Evolutionary conservation across 2,888 invertebrate genomes (phyloP), one percentile per base, ranked within the genome.

Genomic region (Phengaris arion): DNA sequence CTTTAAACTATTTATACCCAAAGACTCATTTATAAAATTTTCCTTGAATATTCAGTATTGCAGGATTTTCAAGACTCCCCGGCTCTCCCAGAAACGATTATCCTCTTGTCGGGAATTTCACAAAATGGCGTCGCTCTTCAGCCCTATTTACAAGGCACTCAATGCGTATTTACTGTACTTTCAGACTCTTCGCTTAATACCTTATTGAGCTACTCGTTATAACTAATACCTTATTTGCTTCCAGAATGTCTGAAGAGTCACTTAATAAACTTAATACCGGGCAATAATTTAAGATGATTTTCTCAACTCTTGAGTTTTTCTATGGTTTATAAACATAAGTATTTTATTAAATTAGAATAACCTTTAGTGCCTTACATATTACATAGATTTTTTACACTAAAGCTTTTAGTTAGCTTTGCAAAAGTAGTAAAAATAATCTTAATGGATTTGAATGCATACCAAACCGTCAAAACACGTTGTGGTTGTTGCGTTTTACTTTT

Each of bases 111-210:
- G 77, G 74, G 79, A 79, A 79, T 78, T 79, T 80, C 77, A 75
- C 78, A 79, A 82, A 82, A 82, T 80, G 82, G 81, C 81, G 75
- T 77, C 77, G 78, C 78, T 78, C 78, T 81, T 76, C 73, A 74
- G 76, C 75, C 68, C 75, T 79, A 78, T 80, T 79, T 78, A 76
- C 78, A 76, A 76, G 77, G 78, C 80, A 79, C 80, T 81, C 78
- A 80, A 80, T 80, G 78, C 79, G 78, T 80, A 79, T 82, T 81
- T 81, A 80, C 79, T 76, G 81, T 80, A 81, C 81, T 82, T 81
- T 80, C 76, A 78, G 75, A 78, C 76, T 75, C 77, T 78, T 76
- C 74, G 45, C 77, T 74, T 77, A 74, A 76, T 77, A 78, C 72
- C 76, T 76, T 77, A 77, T 78, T 76, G 76, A 75, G 75, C 57